Evolutionary conservation across 2,113 vertebrate genomes (phyloP), one percentile per base, ranked within the genome.

Genomic region (Lota lota): DNA sequence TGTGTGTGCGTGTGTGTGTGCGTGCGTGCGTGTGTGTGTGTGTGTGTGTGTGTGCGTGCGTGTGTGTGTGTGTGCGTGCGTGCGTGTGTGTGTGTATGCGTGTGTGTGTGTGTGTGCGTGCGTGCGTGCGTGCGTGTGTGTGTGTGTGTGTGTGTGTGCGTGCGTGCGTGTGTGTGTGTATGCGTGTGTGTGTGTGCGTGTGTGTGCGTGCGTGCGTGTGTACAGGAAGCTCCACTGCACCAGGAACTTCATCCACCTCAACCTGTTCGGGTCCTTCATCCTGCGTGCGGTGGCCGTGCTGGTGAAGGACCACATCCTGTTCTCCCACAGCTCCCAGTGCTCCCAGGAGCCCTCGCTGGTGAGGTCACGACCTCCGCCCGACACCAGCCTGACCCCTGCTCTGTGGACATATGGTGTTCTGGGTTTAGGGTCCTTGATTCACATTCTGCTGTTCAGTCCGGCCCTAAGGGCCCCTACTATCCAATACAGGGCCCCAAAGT

Each of bases 231-330:
- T 98, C 76, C 96, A 93, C 70, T 98, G 96, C 83, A 98, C 95
- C 64, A 90, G 96, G 82, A 98, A 97, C 87, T 95, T 93, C 90
- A 96, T 98, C 88, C 96, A 98, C 83, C 91, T 98, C 83, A 98
- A 98, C 85, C 91, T 98, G 72, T 98, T 98, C 90, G 77, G 95
- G 73, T 97, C 95, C 73, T 97, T 98, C 91, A 95, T 97, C 88
- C 91, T 98, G 86, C 91, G 91, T 76, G 94, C 96, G 21, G 77
- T 94, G 80, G 94, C 94, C 0, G 94, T 98, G 76, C 73, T 97
- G 85, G 88, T 97, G 67, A 98, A 98, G 77, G 96, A 98, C 67
- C 85, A 86, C 57, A 85, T 95, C 74, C 90, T 98, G 50, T 98
- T 94, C 87, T 94, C 91, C 67, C 83, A 76, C 3, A 85, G 15